Evolutionary conservation across 2,888 invertebrate genomes (phyloP), one percentile per base, ranked within the genome.

Genomic region (Eledone cirrhosa): DNA sequence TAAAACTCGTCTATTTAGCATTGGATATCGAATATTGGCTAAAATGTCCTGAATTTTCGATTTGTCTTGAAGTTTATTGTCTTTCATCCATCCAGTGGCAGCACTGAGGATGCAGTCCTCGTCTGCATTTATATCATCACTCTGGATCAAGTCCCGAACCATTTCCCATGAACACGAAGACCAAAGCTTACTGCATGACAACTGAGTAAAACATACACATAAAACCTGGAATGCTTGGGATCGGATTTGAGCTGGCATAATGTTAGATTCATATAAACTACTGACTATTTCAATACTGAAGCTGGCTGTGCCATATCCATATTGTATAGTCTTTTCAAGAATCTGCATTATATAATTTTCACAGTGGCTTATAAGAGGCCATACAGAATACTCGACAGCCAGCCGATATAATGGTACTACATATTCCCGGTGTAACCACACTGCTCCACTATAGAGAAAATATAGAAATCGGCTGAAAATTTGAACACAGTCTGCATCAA

Each of bases 401-500:
- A 90, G 83, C 78, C 86, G 85, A 80, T 87, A 88, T 47, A 90
- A 84, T 8, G 88, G 86, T 69, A 89, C 84, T 22, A 89, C 89
- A 82, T 89, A 87, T 65, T 88, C 87, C 67, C 88, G 82, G 78
- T 88, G 89, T 78, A 90, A 82, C 86, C 87, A 87, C 29, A 89
- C 88, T 1, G 86, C 86, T 11, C 90, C 90, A 78, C 89, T 88
- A 82, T 90, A 90, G 69, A 89, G 86, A 78, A 89, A 90, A 78
- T 88, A 88, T 41, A 90, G 83, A 81, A 90, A 89, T 19, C 88
- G 83, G 27, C 88, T 86, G 81, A 90, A 89, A 69, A 88, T 87
- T 27, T 82, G 84, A 65, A 85, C 85, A 83, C 89, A 89, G 78
- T 89, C 90, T 0, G 83, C 80, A 41, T 83, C 81, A 78, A 89